Percentiles rank a stretch among this genome's conserved stretches.
These are phyloP conservation scores for Limanda limanda DNA, from an alignment of 2,113 vertebrate species.

Conservation along the genomic window DNA sequence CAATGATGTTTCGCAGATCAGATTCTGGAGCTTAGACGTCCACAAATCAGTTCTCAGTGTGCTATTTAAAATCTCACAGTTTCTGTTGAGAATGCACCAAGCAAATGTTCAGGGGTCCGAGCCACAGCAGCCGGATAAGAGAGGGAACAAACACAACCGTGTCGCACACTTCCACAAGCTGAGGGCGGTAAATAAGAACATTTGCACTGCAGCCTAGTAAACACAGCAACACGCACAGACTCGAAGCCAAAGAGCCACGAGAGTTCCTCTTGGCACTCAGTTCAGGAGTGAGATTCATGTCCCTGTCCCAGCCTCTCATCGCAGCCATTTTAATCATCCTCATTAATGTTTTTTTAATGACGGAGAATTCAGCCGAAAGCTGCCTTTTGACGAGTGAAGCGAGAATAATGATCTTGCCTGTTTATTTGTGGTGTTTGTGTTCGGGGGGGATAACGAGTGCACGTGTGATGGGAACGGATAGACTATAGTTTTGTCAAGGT, in stretches of 20 bases:
- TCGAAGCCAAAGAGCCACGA: constrained; percentile 48
- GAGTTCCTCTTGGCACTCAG: constrained; percentile 59
- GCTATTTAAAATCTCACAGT: constrained; percentile 9
- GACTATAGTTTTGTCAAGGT: constrained; percentile 26
- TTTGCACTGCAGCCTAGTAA: constrained; percentile 16
- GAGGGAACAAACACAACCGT: constrained; percentile 17
- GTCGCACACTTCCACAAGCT: constrained; percentile 15
- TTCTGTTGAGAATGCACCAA: neutral
- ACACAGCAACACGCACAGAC: constrained; percentile 58
- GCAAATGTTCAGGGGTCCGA: constrained; percentile 21
- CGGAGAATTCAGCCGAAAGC: constrained; percentile 51
- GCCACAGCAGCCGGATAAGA: constrained; percentile 8
- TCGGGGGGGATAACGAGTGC: constrained; percentile 33
- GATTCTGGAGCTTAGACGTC: constrained; percentile 5
- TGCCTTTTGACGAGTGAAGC: constrained; percentile 52
- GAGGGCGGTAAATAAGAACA: neutral
- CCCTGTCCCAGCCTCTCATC: constrained; percentile 49
- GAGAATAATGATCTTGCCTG: constrained; percentile 52
- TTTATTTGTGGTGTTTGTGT: constrained; percentile 56
- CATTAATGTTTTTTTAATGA: constrained; percentile 76
- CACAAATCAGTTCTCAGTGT: constrained; percentile 23
- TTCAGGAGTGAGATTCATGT: constrained; percentile 58
- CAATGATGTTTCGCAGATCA: constrained; percentile 20
- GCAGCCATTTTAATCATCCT: constrained; percentile 67
- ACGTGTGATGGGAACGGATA: constrained; percentile 9